Base-by-base conservation (phyloP, 1,140 invertebrate species). In the Andrena cerasifolii region DNA sequence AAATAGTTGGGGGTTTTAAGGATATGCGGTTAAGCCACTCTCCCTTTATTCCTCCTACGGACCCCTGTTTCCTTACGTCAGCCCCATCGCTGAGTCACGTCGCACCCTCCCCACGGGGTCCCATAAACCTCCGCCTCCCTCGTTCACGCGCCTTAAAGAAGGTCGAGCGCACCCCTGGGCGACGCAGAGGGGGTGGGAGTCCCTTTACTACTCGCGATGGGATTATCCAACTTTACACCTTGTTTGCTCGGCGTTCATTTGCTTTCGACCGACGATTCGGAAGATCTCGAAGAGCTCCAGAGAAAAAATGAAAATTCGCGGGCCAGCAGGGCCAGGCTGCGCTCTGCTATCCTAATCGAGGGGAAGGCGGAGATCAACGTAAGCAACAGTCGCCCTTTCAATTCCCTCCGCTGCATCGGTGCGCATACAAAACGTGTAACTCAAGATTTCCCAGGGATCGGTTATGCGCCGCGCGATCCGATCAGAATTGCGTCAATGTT, bases 401-500 rank as follows among this genome's bases (percentile, higher is more conserved):
- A 72, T 77, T 77, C 58, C 33, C 51, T 62, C 62, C 43, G 18
- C 45, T 36, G 66, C 10, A 24, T 40, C 26, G 58, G 40, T 59
- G 4, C 36, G 84, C 66, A 82, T 72, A 83, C 80, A 73, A 86
- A 80, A 74, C 65, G 61, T 79, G 63, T 80, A 81, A 82, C 82
- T 86, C 78, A 78, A 80, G 79, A 85, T 86, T 88, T 88, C 85
- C 78, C 86, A 87, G 79, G 67, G 85, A 82, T 86, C 79, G 83
- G 67, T 78, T 59, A 36, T 16, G 31, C 53, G 71, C 61, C 49
- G 40, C 51, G 70, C 67, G 85, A 87, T 87, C 75, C 28, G 78
- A 82, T 84, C 82, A 70, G 82, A 86, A 82, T 88, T 88, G 87
- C 87, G 80, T 88, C 83, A 88, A 81, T 81, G 61, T 72, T 82